Percentiles rank a stretch among this genome's conserved stretches.
phyloP scores from a whole-genome alignment of 2,888 invertebrate genomes.

The Trichopria drosophilae region DNA sequence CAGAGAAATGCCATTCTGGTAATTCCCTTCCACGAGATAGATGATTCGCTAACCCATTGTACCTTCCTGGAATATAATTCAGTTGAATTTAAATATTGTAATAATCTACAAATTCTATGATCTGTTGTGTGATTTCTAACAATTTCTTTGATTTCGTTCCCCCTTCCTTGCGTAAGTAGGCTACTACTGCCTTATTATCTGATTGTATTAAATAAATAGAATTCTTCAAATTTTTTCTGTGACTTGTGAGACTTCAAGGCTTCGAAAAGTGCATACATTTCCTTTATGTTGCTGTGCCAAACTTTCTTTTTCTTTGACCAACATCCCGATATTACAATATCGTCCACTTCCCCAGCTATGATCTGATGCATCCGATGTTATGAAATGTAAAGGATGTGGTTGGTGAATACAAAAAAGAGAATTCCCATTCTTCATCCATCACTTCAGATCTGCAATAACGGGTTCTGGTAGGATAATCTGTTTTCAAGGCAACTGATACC shows the following conservation, averaged over 20 bases:
- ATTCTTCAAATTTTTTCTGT: constrained; percentile 10
- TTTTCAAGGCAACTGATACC: too few relatives aligned
- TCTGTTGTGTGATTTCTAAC: constrained; percentile 19
- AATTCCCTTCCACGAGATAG: constrained; percentile 24
- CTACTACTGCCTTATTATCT: too few relatives aligned
- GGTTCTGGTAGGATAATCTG: too few relatives aligned
- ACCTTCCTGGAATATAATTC: constrained; percentile 34
- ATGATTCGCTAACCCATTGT: constrained; percentile 39
- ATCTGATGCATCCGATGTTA: not conserved
- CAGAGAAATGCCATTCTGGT: constrained; percentile 16
- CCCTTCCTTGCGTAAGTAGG: constrained; percentile 31
- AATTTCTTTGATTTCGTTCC: constrained; percentile 21
- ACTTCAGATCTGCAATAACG: too few relatives aligned
- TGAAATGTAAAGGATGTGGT: too few relatives aligned
- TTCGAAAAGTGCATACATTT: constrained; percentile 25
- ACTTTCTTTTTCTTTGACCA: too few relatives aligned
- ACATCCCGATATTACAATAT: too few relatives aligned
- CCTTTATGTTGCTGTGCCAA: constrained; percentile 33
- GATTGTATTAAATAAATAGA: constrained; percentile 24
- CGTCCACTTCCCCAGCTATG: constrained; percentile 23
- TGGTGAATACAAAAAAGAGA: too few relatives aligned
- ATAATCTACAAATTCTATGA: constrained; percentile 10
- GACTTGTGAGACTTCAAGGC: constrained; percentile 16
- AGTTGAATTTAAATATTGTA: constrained; percentile 7
- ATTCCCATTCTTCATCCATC: too few relatives aligned